phyloP scores from a whole-genome alignment of 1,140 invertebrate species.

The Belonocnema kinseyi region DNA sequence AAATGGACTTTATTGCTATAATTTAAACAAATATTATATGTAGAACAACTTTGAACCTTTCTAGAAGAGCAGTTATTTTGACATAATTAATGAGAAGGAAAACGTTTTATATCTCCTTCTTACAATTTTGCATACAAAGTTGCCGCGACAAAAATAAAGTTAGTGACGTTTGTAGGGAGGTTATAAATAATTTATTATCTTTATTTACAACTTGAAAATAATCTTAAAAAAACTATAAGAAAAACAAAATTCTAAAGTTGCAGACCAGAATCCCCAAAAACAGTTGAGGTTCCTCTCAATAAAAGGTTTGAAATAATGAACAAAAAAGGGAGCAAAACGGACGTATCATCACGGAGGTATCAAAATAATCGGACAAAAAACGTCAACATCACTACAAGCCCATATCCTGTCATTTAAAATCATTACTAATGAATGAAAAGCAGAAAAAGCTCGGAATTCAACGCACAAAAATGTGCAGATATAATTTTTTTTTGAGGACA shows the following conservation, averaged over 20 bases:
- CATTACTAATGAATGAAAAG: constrained; percentile 9
- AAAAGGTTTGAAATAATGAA: not conserved
- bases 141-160: constrained; percentile 1
- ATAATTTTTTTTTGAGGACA: not conserved
- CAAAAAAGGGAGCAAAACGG: not conserved
- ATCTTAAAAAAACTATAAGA: not conserved
- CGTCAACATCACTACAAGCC: not conserved
- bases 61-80: too few relatives aligned
- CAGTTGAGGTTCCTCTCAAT: too few relatives aligned
- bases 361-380: not conserved
- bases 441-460: not conserved
- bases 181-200: not conserved
- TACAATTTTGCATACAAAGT: too few relatives aligned
- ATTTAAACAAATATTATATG: too few relatives aligned
- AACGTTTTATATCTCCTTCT: too few relatives aligned
- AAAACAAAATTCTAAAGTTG: not conserved
- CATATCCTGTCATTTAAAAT: not conserved
- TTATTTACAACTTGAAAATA: not conserved
- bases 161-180: not conserved
- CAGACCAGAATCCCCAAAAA: too few relatives aligned
- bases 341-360: not conserved
- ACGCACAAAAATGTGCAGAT: not conserved
- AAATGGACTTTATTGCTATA: too few relatives aligned
- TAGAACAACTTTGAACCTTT: too few relatives aligned
- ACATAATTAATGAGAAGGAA: too few relatives aligned